phyloP scores from a whole-genome alignment of 2,888 invertebrate genomes.

The Ectemnius lituratus region DNA sequence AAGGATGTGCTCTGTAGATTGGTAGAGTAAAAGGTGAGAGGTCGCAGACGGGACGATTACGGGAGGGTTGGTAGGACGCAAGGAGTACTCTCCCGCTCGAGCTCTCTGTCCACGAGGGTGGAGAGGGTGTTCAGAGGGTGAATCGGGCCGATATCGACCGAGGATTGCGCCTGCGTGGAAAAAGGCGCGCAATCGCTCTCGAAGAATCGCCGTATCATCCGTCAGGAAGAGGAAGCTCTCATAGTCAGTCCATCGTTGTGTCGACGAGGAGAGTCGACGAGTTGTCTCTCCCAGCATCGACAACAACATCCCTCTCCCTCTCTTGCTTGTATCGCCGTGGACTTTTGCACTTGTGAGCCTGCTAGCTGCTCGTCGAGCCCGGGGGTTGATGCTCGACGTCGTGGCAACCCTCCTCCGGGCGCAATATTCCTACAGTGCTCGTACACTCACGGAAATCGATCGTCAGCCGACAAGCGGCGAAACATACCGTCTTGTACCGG shows the following conservation, averaged over 20 bases:
- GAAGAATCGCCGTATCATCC: slow-evolving; percentile 47
- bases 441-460: not conserved
- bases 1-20: slow-evolving; percentile 1
- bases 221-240: slow-evolving; percentile 44
- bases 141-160: slow-evolving; percentile 68
- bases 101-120: slow-evolving; percentile 21
- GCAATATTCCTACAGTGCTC: not conserved
- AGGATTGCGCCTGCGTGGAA: slow-evolving; percentile 73
- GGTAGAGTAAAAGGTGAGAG: slow-evolving; percentile 29
- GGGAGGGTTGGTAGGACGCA: slow-evolving; percentile 29
- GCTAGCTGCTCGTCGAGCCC: too few species aligned
- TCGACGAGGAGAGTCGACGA: slow-evolving; percentile 38
- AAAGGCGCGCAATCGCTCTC: slow-evolving; percentile 70
- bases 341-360: too few species aligned
- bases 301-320: too few species aligned
- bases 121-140: slow-evolving; percentile 40
- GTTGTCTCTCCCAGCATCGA: not conserved
- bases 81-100: slow-evolving; percentile 34
- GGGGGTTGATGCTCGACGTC: not conserved
- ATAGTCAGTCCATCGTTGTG: slow-evolving; percentile 59
- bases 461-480: not conserved
- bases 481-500: slow-evolving; percentile 1
- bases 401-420: slow-evolving; percentile 1
- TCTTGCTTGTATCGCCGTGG: too few species aligned
- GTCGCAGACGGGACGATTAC: slow-evolving; percentile 20